Conservation (phyloP, 2,888 invertebrate species). For the Hyles lineata region DNA sequence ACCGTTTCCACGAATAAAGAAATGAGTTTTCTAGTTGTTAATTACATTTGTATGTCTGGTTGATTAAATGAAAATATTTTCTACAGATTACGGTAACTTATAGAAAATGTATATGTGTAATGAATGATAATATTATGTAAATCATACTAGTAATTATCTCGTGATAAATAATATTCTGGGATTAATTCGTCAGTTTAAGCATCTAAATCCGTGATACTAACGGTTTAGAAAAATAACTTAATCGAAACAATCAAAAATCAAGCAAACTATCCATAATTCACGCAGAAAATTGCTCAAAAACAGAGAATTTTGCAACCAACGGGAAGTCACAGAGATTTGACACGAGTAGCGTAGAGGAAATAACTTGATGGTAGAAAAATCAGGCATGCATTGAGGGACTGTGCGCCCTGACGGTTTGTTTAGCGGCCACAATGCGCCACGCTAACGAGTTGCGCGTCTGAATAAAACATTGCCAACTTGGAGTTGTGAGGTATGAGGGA, state of each 20-base stretch:
- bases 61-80: neutral
- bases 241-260: too few species aligned
- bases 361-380: slow-evolving; percentile 60
- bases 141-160: too few species aligned
- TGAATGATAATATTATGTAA: too few species aligned
- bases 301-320: neutral
- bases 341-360: slow-evolving; percentile 32
- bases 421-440: slow-evolving; percentile 78
- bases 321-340: slow-evolving; percentile 4
- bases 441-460: slow-evolving; percentile 80
- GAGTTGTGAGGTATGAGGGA: neutral
- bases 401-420: slow-evolving; percentile 72
- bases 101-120: too few species aligned
- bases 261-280: neutral
- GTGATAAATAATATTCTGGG: too few species aligned
- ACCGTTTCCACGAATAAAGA: neutral
- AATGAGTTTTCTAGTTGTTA: neutral
- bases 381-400: slow-evolving; percentile 64
- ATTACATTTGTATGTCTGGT: neutral
- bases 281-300: neutral
- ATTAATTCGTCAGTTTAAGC: too few species aligned
- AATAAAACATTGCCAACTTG: slow-evolving; percentile 75
- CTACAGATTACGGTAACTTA: too few species aligned
- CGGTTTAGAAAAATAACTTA: too few species aligned
- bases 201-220: too few species aligned